Evolutionary conservation across 2,797 vertebrate species (phyloP), one percentile per base, ranked within the genome.

Genomic region (Falco naumanni): DNA sequence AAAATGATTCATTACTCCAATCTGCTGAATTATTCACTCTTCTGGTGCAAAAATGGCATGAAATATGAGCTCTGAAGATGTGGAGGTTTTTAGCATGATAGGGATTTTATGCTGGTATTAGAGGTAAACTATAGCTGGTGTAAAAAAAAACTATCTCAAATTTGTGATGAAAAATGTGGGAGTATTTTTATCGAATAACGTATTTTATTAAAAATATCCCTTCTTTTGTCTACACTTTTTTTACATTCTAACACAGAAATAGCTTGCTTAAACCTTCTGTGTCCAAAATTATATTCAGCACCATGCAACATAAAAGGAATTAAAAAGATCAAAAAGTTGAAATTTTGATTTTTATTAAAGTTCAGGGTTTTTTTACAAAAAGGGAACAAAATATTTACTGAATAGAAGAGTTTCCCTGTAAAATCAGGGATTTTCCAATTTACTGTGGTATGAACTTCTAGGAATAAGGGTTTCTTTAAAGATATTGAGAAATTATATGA

Each of bases 1-100:
- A 96, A 96, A 96, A 92, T 96, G 96, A 96, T 96, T 96, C 94
- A 97, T 97, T 96, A 96, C 95, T 95, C 93, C 93, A 95, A 96
- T 96, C 94, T 96, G 93, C 89, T 97, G 94, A 96, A 97, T 97
- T 97, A 97, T 97, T 97, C 96, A 96, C 93, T 96, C 92, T 95
- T 93, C 91, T 96, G 94, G 96, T 96, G 93, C 86, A 96, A 96
- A 97, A 97, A 95, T 93, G 94, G 93, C 94, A 96, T 95, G 92
- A 96, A 96, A 96, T 95, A 96, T 94, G 96, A 96, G 94, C 68
- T 77, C 56, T 39, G 90, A 95, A 81, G 81, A 90, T 94, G 68
- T 93, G 88, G 91, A 96, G 84, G 71, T 50, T 95, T 95, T 93
- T 84, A 83, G 83, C 75, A 85, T 92, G 84, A 78, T 82, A 50